Evolutionary conservation across 2,888 invertebrate genomes (phyloP), one percentile per base, ranked within the genome.

Genomic region (Oscheius sp.): DNA sequence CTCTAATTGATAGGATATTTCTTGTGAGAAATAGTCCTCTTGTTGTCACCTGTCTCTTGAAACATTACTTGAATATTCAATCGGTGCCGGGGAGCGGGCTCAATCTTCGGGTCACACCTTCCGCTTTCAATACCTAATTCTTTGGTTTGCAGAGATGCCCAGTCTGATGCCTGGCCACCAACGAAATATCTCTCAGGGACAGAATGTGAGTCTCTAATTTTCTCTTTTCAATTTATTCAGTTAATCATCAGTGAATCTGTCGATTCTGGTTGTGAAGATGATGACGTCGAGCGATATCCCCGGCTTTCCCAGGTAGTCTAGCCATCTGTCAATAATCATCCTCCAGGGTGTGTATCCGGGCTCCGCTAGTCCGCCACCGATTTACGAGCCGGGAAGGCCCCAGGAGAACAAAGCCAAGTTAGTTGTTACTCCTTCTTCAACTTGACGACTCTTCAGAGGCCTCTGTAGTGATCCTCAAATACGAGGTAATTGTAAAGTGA

Each of bases 141-240:
- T 32, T 1, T 54, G 17, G n/a, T n/a, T n/a, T n/a, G n/a, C n/a
- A n/a, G n/a, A n/a, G 44, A 80, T 78, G 78, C 78, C 80, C 44
- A 72, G 67, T 41, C 71, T 80, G 44, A n/a, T n/a, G n/a, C 71
- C 75, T 32, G 77, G 80, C 36, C 82, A 82, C 68, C 80, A 82
- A 59, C 77, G 82, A 44, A 82, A 78, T 69, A 72, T 75, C 30
- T 82, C 82, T 17, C 80, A 79, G 38, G 81, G 77, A 22, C 82
- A 82, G 73, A 81, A 82, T 72, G 82, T 82, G 65, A 70, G 74
- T 73, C 4, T 51, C 20, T 14, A 33, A 33, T 6, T 17, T 17
- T n/a, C n/a, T n/a, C n/a, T n/a, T n/a, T n/a, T n/a, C n/a, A 9
- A 28, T 12, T n/a, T 33, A 56, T 2, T 45, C 68, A 80, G 80